Evolutionary conservation across 2,888 invertebrate species (phyloP), one percentile per base, ranked within the genome.

Genomic region (Saturnia japonica): DNA sequence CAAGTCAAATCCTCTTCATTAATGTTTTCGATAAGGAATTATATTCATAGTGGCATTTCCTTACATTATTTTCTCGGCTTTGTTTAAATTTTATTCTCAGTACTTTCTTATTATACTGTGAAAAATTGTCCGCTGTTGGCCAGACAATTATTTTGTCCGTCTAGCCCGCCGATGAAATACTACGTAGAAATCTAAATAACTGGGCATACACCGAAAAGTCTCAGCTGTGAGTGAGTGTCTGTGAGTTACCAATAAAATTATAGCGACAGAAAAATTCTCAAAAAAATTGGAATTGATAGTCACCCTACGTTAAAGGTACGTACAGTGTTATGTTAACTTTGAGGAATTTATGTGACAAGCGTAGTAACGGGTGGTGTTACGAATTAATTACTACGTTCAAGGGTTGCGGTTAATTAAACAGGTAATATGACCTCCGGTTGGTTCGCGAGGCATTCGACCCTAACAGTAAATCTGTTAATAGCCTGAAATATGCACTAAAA

Each of bases 291-390:
- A 67, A 57, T 7, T n/a, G 71, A 72, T 76, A 72, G 82, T 74
- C 76, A 74, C 78, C 78, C 76, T 77, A 78, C 76, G 69, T 16
- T 54, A 19, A 67, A 69, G 73, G 76, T 74, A 73, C 74, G 74
- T 75, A 78, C 80, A 81, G 84, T 83, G 84, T 85, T 78, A 79
- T 78, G 82, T 80, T 79, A 85, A 85, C 86, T 86, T 86, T 89
- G 89, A 90, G 86, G 87, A 90, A 91, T 91, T 90, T 91, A 90
- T 91, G 90, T 89, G 90, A 90, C 90, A 90, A 81, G 83, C 85
- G 80, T 81, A 83, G 85, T 87, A 87, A 84, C 86, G 85, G 82
- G 84, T 82, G 85, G 82, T 83, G 86, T 88, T 85, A 85, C 86
- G 87, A 81, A 87, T 90, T 91, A 91, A 91, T 91, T 89, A 90